Evolutionary conservation across 1,140 invertebrate species (phyloP), one percentile per base, ranked within the genome.

Genomic region (Orius insidiosus): DNA sequence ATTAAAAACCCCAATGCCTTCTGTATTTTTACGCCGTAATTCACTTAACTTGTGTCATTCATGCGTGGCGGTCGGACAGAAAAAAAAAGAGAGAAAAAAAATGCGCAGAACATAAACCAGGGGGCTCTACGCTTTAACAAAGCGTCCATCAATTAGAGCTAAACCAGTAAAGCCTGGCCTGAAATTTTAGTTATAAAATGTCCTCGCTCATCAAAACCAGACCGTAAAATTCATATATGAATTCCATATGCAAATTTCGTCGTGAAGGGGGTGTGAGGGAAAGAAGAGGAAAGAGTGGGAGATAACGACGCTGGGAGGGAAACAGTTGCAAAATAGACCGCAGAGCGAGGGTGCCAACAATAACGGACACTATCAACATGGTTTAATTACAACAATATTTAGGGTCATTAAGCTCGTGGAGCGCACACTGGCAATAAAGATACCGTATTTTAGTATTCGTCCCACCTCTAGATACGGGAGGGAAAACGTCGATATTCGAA

Each of bases 371-470:
- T 46, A 46, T 46, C 45, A 46, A 46, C 45, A 18, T 24, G 35
- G 7, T 19, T 46, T 46, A 46, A 46, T 46, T 46, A 46, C 45
- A 46, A 38, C 45, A 46, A 46, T 46, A 46, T 46, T 46, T 46
- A 46, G 45, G 6, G 45, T 18, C 45, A 46, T 46, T 46, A 46
- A 44, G 32, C 7, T 8, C 2, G 3, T 1, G 16, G 10, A 7
- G 45, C n/a, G n/a, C n/a, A n/a, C n/a, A n/a, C n/a, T n/a, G 45
- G 35, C 35, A 24, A 18, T 46, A 46, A 46, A 46, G 45, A 46
- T 46, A 38, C 8, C 3, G 34, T 46, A 46, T 46, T 46, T 46
- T 46, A 46, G 34, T 46, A 46, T 46, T 46, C 34, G 45, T 33
- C n/a, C 32, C 32, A 33, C 32, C 7, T 33, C n/a, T n/a, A n/a